Conservation (phyloP, 1,140 invertebrate genomes). For the Caligus rogercresseyi region DNA sequence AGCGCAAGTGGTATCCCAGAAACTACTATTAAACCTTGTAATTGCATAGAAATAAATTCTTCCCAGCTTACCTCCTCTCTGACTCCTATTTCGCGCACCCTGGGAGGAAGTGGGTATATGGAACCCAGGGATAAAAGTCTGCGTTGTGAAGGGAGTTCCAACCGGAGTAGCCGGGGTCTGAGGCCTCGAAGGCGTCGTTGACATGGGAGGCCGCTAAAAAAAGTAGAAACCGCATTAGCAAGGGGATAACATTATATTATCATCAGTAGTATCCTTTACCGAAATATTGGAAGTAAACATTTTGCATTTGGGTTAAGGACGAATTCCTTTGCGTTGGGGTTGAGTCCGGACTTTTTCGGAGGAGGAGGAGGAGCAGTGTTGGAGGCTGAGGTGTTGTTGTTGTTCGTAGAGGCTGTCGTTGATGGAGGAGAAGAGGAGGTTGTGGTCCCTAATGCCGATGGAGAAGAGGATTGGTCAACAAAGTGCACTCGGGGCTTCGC, state of each 20-base stretch:
- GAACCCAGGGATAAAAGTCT: not conserved
- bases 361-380: constrained; percentile 31
- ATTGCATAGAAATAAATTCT: too few species aligned
- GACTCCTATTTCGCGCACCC: not conserved
- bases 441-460: not conserved
- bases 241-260: constrained; percentile 11
- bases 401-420: not conserved
- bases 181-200: constrained; percentile 46
- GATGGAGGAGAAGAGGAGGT: not conserved
- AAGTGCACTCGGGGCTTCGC: not conserved
- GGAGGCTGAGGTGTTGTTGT: too few species aligned
- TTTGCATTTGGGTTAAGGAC: constrained; percentile 56
- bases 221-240: constrained; percentile 16
- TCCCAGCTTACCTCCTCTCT: too few species aligned
- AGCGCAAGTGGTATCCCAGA: too few species aligned
- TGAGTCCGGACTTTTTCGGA: constrained; percentile 53
- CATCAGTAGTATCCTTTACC: not conserved
- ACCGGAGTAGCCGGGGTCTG: constrained; percentile 63
- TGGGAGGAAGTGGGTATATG: not conserved
- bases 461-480: not conserved
- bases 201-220: constrained; percentile 41
- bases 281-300: constrained; percentile 57
- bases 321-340: constrained; percentile 75
- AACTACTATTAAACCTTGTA: too few species aligned
- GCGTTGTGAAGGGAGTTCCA: not conserved